Evolutionary conservation across 2,888 invertebrate species (phyloP).

Genomic region (Amiota communis): DNA sequence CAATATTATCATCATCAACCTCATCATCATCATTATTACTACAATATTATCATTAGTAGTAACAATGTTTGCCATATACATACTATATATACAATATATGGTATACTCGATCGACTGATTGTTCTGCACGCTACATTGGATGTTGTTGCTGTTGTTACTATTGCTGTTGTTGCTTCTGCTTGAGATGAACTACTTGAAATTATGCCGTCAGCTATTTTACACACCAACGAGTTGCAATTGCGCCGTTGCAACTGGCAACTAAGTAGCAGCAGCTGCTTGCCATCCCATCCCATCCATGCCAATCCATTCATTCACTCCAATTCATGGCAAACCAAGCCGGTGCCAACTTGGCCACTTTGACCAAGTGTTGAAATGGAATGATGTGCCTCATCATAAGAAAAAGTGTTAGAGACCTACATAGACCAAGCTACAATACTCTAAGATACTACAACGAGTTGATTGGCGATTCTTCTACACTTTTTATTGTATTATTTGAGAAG

Average conservation of each 20-base stretch:
- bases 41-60: background rate
- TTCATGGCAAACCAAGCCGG: constrained; percentile 27
- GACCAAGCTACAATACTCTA: too few relatives aligned
- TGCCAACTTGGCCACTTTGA: background rate
- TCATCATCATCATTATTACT: background rate
- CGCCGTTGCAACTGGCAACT: background rate
- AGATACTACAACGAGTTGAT: background rate
- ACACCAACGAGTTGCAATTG: constrained; percentile 62
- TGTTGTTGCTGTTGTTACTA: background rate
- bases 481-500: background rate
- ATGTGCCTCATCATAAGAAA: constrained; percentile 24
- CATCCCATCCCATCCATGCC: too few relatives aligned
- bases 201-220: constrained; percentile 58
- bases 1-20: too few relatives aligned
- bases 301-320: background rate
- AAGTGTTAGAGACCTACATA: constrained; percentile 15
- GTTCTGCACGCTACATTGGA: constrained; percentile 1
- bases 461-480: constrained; percentile 11
- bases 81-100: background rate
- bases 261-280: constrained; percentile 19
- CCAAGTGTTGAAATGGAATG: constrained; percentile 49
- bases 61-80: background rate
- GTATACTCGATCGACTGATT: constrained; percentile 2
- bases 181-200: constrained; percentile 8
- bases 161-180: background rate